Base-by-base conservation (phyloP, 2,113 vertebrate species). In the Gallinago media region DNA sequence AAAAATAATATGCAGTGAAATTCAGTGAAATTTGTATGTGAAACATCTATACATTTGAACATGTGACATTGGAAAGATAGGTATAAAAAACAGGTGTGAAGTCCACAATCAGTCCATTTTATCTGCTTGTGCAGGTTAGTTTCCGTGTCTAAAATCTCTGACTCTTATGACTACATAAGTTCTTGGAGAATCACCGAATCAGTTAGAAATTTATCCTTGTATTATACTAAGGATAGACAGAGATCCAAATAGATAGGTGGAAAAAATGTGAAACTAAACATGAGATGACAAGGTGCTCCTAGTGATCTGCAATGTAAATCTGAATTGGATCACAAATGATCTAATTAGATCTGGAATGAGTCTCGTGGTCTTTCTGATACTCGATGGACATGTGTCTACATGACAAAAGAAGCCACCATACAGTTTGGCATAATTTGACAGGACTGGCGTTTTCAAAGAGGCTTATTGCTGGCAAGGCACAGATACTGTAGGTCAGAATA, bases 371-470 rank as follows among this genome's bases (percentile, higher is more conserved):
- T 93, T 92, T 54, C 54, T 17, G 52, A 12, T 25, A 81, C 29
- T 46, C 29, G 26, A 50, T 49, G 46, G 89, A 84, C 55, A 29
- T 95, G 96, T 88, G 88, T 87, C 93, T 77, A 16, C 58, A 40
- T 78, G 96, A 96, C 95, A 89, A 82, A 96, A 92, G 68, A 96
- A 92, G 68, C 78, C 70, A 73, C 22, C 4, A 1, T 46, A 80
- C 32, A 78, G 67, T 92, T 94, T 49, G 61, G 52, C 80, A 87
- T 81, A 59, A 63, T 93, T 94, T 95, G 80, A 87, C 74, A 95
- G 74, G 61, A 77, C 26, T 75, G 86, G 78, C 55, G 47, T 95
- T 70, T 91, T 92, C 61, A 65, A 85, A 85, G 78, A 68, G 71
- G 50, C 25, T 91, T 61, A 22, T 36, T 74, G 47, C 55, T 88